A percentile compares a stretch with the other conserved stretches of the same genome.
phyloP scores from a whole-genome alignment of 2,113 vertebrate species.

The Erinaceus europaeus region DNA sequence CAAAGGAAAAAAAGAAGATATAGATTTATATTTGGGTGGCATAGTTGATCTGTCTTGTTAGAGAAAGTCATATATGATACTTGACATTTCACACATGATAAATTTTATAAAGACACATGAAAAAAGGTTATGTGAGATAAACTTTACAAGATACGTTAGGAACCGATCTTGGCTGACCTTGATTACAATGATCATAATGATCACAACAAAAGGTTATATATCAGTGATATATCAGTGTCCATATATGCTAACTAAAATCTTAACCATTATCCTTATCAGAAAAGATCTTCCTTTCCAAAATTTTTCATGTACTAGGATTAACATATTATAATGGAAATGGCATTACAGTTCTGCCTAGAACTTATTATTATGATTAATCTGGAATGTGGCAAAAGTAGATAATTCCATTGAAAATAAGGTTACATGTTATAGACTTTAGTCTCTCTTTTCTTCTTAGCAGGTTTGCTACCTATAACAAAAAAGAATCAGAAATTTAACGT shows the following conservation, averaged over 20 bases:
- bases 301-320: constrained; percentile 5
- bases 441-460: background rate
- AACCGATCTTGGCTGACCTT: background rate
- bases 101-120: constrained; percentile 1
- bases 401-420: background rate
- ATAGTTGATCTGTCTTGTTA: background rate
- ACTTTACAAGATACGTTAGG: background rate
- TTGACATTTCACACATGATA: background rate
- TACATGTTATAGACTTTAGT: background rate
- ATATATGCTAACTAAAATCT: background rate
- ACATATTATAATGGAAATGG: background rate
- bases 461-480: constrained; percentile 13
- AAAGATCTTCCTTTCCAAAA: constrained; percentile 16
- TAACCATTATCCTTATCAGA: constrained; percentile 6
- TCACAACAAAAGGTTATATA: constrained; percentile 35
- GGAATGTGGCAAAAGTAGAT: background rate
- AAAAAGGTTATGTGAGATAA: background rate
- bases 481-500: background rate
- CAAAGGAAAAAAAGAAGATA: background rate
- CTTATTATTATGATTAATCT: background rate
- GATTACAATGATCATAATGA: background rate
- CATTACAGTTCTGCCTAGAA: background rate
- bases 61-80: background rate
- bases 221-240: background rate
- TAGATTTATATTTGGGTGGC: background rate